Evolutionary conservation across 2,113 vertebrate species (phyloP), one percentile per base, ranked within the genome.

Genomic region (Apteryx mantelli): DNA sequence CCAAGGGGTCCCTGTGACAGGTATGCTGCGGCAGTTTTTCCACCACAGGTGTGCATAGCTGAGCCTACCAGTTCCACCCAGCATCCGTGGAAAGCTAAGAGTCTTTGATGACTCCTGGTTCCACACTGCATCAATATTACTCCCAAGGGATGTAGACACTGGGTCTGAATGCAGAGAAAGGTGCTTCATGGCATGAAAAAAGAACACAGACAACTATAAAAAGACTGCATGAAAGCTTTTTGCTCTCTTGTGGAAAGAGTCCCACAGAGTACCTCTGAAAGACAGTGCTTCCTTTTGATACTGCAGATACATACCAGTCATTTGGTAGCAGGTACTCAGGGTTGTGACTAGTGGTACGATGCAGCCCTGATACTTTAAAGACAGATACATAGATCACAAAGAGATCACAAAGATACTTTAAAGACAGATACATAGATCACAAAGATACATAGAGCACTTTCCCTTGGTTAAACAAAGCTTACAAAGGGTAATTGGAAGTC

Each of bases 161-260:
- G 11, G 1, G 1, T 2, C 12, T 52, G 32, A 46, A 9, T 17
- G 13, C 34, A 55, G 20, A 71, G 24, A 60, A 82, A 66, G 30
- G 4, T 53, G 9, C 22, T 50, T 66, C 3, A 5, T 21, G 13
- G 40, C 38, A 5, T 0, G 1, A 24, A 56, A 74, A 68, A 80
- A 66, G 5, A 24, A 10, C 11, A 11, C 20, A 53, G 30, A 12
- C 8, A 53, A 61, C 19, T 60, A 58, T 56, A 48, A 85, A 81
- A 78, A 19, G 6, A 61, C 28, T 25, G 52, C 20, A n/a, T 70
- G 44, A 42, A 22, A 53, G 3, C 8, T 88, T 61, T 78, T 63
- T 36, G 10, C 5, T 69, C 1, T 7, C 9, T 4, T 61, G 5
- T 9, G 36, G 28, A 70, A 25, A 48, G 7, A 70, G 1, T 14